Conservation (phyloP, 2,113 vertebrate species). For the Halichoeres trimaculatus region DNA sequence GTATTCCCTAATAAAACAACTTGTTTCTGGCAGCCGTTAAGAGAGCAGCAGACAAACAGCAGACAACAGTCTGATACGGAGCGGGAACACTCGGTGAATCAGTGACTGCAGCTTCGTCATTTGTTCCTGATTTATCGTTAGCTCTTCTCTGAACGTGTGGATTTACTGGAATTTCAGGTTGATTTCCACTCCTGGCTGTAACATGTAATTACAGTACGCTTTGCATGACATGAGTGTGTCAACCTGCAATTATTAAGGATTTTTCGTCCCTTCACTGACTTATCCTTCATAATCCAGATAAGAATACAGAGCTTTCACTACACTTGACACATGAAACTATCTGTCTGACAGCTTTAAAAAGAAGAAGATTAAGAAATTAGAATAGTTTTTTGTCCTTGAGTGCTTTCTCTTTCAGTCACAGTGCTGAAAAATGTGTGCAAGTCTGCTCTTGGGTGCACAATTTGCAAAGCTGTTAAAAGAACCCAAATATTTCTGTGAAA, state of each 20-base stretch:
- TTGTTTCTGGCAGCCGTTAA: background rate
- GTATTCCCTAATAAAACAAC: slow-evolving; percentile 33
- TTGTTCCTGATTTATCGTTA: background rate
- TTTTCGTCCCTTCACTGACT: background rate
- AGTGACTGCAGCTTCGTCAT: slow-evolving; percentile 2
- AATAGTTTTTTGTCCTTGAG: background rate
- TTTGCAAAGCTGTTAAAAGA: background rate
- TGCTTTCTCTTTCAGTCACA: background rate
- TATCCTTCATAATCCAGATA: slow-evolving; percentile 23
- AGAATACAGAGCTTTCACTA: background rate
- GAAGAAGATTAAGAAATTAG: background rate
- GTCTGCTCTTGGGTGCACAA: background rate
- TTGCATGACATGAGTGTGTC: background rate
- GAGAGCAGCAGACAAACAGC: background rate
- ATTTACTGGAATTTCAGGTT: background rate
- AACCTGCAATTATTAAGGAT: slow-evolving; percentile 26
- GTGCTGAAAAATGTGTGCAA: background rate
- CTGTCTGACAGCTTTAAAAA: background rate
- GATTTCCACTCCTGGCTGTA: background rate
- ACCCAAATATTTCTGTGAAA: background rate
- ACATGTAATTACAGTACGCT: background rate
- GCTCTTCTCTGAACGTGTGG: background rate
- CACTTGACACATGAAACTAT: background rate
- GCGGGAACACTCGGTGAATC: slow-evolving; percentile 5
- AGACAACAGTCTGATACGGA: slow-evolving; percentile 1